These are phyloP conservation scores for Emmelina monodactyla DNA, from an alignment of 2,888 invertebrate species.

Conservation along the genomic window DNA sequence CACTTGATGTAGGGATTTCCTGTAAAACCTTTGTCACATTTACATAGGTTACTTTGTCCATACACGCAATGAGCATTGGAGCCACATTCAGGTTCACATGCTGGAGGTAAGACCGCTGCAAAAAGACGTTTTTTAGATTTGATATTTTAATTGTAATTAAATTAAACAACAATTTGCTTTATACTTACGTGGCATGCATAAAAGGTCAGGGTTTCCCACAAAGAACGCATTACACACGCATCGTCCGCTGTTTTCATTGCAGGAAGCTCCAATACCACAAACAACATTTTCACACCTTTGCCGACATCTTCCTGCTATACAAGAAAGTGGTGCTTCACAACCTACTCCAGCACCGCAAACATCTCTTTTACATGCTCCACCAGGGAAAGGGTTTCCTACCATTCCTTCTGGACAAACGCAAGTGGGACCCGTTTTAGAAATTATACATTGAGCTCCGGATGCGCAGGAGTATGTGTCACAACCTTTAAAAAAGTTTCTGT, in stretches of 20 bases:
- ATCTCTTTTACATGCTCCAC: slow-evolving; percentile 83
- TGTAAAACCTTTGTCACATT: slow-evolving; percentile 82
- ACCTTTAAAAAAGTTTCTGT: slow-evolving; percentile 51
- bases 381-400: slow-evolving; percentile 91
- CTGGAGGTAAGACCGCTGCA: slow-evolving; percentile 78
- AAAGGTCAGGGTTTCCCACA: slow-evolving; percentile 86
- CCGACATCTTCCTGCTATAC: slow-evolving; percentile 88
- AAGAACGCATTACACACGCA: slow-evolving; percentile 89
- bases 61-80: slow-evolving; percentile 89
- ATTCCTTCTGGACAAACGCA: slow-evolving; percentile 89
- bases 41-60: slow-evolving; percentile 77
- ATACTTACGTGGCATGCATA: slow-evolving; percentile 92
- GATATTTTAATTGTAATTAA: background rate
- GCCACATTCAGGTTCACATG: slow-evolving; percentile 82
- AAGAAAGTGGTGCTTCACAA: slow-evolving; percentile 80
- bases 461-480: slow-evolving; percentile 83
- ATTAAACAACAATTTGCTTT: slow-evolving; percentile 1
- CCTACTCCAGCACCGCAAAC: slow-evolving; percentile 80
- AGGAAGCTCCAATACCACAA: slow-evolving; percentile 88
- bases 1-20: slow-evolving; percentile 91
- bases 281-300: slow-evolving; percentile 86
- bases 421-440: slow-evolving; percentile 83
- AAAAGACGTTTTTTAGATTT: slow-evolving; percentile 19
- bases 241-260: slow-evolving; percentile 80
- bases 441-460: slow-evolving; percentile 84